Percentiles rank a stretch among this genome's conserved stretches.
Conservation (phyloP, 2,888 invertebrate species). For the Tillus elongatus region DNA sequence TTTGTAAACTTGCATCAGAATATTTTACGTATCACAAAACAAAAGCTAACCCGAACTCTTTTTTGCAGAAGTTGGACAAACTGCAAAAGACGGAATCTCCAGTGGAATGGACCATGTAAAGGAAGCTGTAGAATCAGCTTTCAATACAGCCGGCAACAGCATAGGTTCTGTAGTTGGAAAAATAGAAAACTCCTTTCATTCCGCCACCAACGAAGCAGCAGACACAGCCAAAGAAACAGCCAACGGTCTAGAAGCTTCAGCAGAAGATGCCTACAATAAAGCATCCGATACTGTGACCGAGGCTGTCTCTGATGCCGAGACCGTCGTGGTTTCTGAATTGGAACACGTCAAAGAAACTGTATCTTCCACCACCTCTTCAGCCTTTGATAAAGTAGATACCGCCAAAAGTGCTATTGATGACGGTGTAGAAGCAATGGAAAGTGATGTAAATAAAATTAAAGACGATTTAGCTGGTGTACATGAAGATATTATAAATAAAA, state of each 20-base stretch:
- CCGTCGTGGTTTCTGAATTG: slow-evolving; percentile 32
- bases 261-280: slow-evolving; percentile 28
- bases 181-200: slow-evolving; percentile 34
- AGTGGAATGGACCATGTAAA: slow-evolving; percentile 35
- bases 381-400: slow-evolving; percentile 1
- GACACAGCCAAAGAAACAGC: slow-evolving; percentile 27
- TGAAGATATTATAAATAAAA: too few species aligned
- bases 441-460: too few species aligned
- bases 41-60: too few species aligned
- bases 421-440: neutral
- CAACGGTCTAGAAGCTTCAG: slow-evolving; percentile 22
- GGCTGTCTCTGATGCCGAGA: slow-evolving; percentile 36
- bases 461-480: too few species aligned
- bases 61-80: slow-evolving; percentile 35
- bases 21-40: too few species aligned
- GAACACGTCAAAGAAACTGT: slow-evolving; percentile 26
- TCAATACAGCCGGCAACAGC: slow-evolving; percentile 34
- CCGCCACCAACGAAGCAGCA: slow-evolving; percentile 25
- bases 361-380: neutral
- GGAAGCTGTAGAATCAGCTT: slow-evolving; percentile 32
- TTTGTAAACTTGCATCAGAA: too few species aligned
- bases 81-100: slow-evolving; percentile 31
- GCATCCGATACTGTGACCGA: slow-evolving; percentile 29
- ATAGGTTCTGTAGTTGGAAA: slow-evolving; percentile 33
- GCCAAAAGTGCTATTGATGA: too few species aligned